phyloP scores from a whole-genome alignment of 2,113 vertebrate genomes.

The Emydocephalus ijimae region DNA sequence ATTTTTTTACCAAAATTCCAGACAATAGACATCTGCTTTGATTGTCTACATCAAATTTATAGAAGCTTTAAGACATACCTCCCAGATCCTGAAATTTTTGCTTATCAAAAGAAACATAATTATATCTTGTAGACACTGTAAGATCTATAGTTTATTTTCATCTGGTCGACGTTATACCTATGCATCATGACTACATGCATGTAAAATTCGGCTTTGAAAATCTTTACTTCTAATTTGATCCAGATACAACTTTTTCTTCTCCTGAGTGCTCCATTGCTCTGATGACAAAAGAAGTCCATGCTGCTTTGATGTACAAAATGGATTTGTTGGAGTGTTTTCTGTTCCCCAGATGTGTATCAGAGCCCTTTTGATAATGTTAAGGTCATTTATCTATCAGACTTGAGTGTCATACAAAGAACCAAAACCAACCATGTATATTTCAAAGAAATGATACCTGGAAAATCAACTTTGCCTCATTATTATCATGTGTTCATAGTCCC shows the following conservation, averaged over 20 bases:
- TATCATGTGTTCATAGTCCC: background rate
- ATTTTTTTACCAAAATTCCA: background rate
- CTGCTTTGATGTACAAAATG: conserved; percentile 14
- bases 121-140: background rate
- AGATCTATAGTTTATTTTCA: conserved; percentile 13
- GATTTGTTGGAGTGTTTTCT: background rate
- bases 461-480: background rate
- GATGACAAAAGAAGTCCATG: background rate
- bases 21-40: background rate
- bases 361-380: conserved; percentile 5
- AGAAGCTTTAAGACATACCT: background rate
- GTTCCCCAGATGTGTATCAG: background rate
- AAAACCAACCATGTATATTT: background rate
- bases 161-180: conserved; percentile 3
- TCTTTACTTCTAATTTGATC: conserved; percentile 20
- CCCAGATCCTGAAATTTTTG: background rate
- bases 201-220: conserved; percentile 14
- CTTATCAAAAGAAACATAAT: conserved; percentile 4
- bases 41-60: background rate
- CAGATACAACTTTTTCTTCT: conserved; percentile 15
- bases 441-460: background rate
- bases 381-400: conserved; percentile 1
- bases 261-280: conserved; percentile 4
- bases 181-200: conserved; percentile 1
- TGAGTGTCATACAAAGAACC: background rate